A percentile compares a stretch with the other conserved stretches of the same genome.
Conservation (phyloP, 2,888 invertebrate genomes). For the Ceramica pisi region DNA sequence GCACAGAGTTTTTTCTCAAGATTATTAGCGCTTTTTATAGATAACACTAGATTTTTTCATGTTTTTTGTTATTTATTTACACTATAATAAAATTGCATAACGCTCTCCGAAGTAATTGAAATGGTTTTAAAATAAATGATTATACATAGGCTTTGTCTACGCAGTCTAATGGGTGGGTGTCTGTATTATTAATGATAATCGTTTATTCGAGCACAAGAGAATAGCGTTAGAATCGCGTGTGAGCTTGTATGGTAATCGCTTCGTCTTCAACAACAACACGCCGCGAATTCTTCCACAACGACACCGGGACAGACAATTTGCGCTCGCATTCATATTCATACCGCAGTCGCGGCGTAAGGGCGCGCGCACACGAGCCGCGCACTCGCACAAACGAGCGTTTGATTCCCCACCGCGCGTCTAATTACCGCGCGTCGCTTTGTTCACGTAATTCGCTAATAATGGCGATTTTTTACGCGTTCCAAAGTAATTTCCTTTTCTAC, state of each 20-base stretch:
- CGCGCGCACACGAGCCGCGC: conserved; percentile 20
- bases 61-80: background rate
- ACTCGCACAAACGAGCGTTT: conserved; percentile 63
- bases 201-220: conserved; percentile 7
- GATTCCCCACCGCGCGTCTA: conserved; percentile 57
- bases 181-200: conserved; percentile 21
- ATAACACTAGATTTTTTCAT: background rate
- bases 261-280: conserved; percentile 45
- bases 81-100: background rate
- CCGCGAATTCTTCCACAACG: conserved; percentile 47
- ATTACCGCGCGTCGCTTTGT: conserved; percentile 62
- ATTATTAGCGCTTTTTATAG: no score
- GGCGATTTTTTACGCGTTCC: conserved; percentile 59
- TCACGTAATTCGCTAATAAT: conserved; percentile 67
- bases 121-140: background rate
- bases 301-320: conserved; percentile 55
- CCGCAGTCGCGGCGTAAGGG: conserved; percentile 13
- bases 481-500: conserved; percentile 61
- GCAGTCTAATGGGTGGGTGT: background rate
- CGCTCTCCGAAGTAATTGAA: no score
- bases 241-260: conserved; percentile 46
- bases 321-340: conserved; percentile 63
- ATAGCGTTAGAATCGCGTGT: conserved; percentile 9
- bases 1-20: background rate
- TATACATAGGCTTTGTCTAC: background rate